Evolutionary conservation across 2,113 vertebrate species (phyloP), one percentile per base, ranked within the genome.

Genomic region (Genyomyrus donnyi): DNA sequence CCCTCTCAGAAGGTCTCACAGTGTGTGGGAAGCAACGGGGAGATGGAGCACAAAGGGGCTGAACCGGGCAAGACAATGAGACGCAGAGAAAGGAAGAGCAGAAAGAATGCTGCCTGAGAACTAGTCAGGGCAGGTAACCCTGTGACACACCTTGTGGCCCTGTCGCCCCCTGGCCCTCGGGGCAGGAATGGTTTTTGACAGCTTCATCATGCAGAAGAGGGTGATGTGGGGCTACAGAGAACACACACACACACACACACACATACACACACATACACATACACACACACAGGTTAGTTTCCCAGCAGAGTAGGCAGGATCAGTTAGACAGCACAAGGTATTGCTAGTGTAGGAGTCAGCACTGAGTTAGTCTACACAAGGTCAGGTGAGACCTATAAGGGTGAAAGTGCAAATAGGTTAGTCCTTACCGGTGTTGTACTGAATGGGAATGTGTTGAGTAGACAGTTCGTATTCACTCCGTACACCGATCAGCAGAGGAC

Each of bases 401-500:
- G 42, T 80, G 35, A 39, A 17, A 42, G 17, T 42, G 74, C 74
- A 24, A 89, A 52, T 3, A 49, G 88, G 91, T 91, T 85, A 89
- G 89, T 91, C 95, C 97, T 98, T 94, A 99, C 98, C 95, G 0
- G 94, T 96, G 92, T 97, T 96, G 77, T 99, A 99, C 92, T 98
- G 95, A 92, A 99, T 87, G 1, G 97, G 97, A 93, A 99, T 96
- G 92, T 98, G 94, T 87, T 99, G 97, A 0, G 97, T 97, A 87
- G 95, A 96, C 83, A 98, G 97, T 90, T 98, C 97, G 62, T 96
- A 96, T 92, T 98, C 96, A 93, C 98, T 98, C 87, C 97, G 96
- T 90, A 99, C 97, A n/a, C 98, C 98, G 45, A 99, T 99, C 70
- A 99, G 97, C 93, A 99, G 92, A 19, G 98, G 98, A 93, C 98